Conservation (phyloP, 2,888 invertebrate species). For the Xestia ashworthii region DNA sequence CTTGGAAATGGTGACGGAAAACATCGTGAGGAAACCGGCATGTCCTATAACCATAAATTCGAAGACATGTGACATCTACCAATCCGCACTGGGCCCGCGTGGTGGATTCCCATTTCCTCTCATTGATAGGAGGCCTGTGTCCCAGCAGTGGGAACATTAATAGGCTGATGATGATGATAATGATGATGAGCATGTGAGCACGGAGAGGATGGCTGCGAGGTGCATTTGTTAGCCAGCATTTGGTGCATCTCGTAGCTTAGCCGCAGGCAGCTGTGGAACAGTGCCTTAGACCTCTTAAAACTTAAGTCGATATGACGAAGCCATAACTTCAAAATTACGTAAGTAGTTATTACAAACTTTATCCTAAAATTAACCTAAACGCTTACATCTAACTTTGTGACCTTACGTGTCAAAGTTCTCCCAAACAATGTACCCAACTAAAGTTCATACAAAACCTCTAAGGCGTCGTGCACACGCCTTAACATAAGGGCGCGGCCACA, state of each 20-base stretch:
- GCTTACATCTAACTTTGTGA: conserved; percentile 12
- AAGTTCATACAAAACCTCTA: conserved; percentile 44
- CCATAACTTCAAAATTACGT: conserved; percentile 4
- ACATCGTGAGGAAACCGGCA: no score
- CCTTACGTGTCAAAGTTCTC: conserved; percentile 20
- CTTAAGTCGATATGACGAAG: neutral
- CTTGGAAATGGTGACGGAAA: no score
- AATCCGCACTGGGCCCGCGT: no score
- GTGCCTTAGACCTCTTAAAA: neutral
- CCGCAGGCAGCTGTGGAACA: neutral
- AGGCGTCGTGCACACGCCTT: conserved; percentile 51
- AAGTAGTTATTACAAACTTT: neutral
- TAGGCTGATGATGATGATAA: no score
- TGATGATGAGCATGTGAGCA: neutral
- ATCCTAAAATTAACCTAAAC: neutral
- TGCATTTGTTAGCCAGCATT: neutral
- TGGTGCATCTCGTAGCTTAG: neutral
- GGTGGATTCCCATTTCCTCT: no score
- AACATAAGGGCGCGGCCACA: conserved; percentile 49
- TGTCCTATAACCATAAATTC: no score
- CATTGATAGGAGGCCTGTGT: no score
- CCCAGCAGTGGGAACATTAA: no score
- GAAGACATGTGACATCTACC: no score
- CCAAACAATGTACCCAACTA: conserved; percentile 28
- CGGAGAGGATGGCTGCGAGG: neutral